Base-by-base conservation (phyloP, 2,113 vertebrate genomes). In the Tonatia bakeri region DNA sequence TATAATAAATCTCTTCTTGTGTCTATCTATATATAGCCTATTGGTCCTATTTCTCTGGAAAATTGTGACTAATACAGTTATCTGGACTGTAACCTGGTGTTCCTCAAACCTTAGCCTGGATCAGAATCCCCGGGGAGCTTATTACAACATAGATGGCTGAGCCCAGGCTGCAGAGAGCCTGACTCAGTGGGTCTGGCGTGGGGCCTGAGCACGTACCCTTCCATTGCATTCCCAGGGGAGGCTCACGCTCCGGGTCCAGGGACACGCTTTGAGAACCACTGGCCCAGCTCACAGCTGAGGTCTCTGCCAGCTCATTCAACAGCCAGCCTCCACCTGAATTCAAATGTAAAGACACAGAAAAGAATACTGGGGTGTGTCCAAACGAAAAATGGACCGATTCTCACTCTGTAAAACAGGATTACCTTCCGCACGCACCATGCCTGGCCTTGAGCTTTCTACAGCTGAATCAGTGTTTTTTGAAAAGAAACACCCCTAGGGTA, bases 141-240 rank as follows among this genome's bases (percentile, higher is more conserved):
- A 33, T 36, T 56, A 47, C 72, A 38, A 36, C 26, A n/a, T 7
- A 14, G 31, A 19, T 36, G 17, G 59, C 56, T 40, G 33, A 20
- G 9, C 4, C 52, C 33, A 36, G 47, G 31, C 19, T 16, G 10
- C 65, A 38, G 45, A 82, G 59, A 76, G 24, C 19, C 28, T 13
- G 54, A 38, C 9, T 54, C 16, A 3, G 5, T 4, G 16, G 7
- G 26, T 15, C 36, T 76, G 45, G n/a, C 4, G 6, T 3, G 0
- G 22, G 47, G 52, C 28, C 65, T 40, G 72, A 65, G 65, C 56
- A 56, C 22, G 1, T 14, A 56, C 13, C 45, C 40, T 47, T 38
- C 65, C 20, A 26, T 33, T 38, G 16, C 33, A 28, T 36, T 45
- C 73, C 24, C 80, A 19, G 36, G 1, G 6, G 52, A 15, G 40